Evolutionary conservation across 2,888 invertebrate genomes (phyloP).

Genomic region (Lepeophtheirus nordmannii): DNA sequence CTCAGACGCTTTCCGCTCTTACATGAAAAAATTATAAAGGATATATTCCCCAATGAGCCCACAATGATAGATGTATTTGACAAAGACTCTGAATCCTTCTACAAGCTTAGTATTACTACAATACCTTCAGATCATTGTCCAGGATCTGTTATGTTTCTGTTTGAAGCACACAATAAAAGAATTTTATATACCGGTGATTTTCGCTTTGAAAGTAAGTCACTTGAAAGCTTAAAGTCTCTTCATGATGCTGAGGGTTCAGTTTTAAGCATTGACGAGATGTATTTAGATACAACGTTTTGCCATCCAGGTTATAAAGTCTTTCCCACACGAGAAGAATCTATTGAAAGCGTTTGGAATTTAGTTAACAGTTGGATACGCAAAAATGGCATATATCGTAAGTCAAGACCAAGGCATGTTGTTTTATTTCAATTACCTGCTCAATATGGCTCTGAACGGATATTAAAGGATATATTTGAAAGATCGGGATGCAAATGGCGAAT

Average conservation of each 20-base stretch:
- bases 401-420: conserved; percentile 16
- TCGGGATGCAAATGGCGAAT: conserved; percentile 13
- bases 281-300: conserved; percentile 24
- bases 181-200: conserved; percentile 24
- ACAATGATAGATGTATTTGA: neutral
- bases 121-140: conserved; percentile 23
- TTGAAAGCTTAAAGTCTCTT: neutral
- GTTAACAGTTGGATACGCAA: conserved; percentile 12
- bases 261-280: conserved; percentile 20
- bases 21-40: neutral
- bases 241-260: neutral
- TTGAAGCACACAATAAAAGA: neutral
- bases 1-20: neutral
- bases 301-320: conserved; percentile 10
- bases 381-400: conserved; percentile 22
- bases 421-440: conserved; percentile 17
- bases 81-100: conserved; percentile 2
- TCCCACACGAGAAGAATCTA: conserved; percentile 16
- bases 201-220: conserved; percentile 13
- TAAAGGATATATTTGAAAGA: neutral
- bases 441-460: conserved; percentile 18
- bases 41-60: conserved; percentile 12
- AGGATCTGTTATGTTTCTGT: conserved; percentile 22
- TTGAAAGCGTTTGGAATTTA: conserved; percentile 9
- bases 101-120: conserved; percentile 7